Evolutionary conservation across 2,797 vertebrate genomes (phyloP), one percentile per base, ranked within the genome.

Genomic region (Forpus xanthops): DNA sequence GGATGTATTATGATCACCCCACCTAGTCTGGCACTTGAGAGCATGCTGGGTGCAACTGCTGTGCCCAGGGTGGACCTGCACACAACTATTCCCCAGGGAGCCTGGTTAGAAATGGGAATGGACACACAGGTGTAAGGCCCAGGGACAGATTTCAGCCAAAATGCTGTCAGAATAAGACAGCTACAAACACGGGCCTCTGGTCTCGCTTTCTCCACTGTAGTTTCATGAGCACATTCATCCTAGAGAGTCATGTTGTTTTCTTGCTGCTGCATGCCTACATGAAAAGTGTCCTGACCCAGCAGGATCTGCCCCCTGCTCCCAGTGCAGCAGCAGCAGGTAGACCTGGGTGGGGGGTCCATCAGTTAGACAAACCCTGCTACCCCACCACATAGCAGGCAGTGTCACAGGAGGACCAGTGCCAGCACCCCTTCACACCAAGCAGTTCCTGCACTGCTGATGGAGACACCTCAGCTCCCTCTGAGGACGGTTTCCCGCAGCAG

Each of bases 341-440:
- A 33, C 1, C 6, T 1, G 2, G 31, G 3, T 2, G 7, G 7
- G 5, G 5, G 3, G 1, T 53, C 37, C 33, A 1, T 16, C 31
- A 24, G n/a, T 13, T 41, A 15, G 19, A 11, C 5, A 4, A 50
- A 21, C 14, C 39, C 50, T 67, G 35, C 58, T 61, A 4, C 15
- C 5, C 16, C 58, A 13, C 12, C 3, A 0, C 0, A 0, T 19
- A 56, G 8, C 0, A 2, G 24, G 8, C 64, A 28, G 3, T 30
- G 17, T 45, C 1, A 0, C 4, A 17, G 39, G 12, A 60, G 9
- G 9, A 70, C 3, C 11, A 1, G 6, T 9, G 23, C 42, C 64
- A 42, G 52, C 52, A 9, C 35, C 20, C 16, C 2, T 15, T 83
- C 28, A 19, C 2, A 1, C 42, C 3, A 1, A 16, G 64, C 23